These are phyloP conservation scores for Panurus biarmicus DNA, from an alignment of 2,113 vertebrate species.

Conservation along the genomic window DNA sequence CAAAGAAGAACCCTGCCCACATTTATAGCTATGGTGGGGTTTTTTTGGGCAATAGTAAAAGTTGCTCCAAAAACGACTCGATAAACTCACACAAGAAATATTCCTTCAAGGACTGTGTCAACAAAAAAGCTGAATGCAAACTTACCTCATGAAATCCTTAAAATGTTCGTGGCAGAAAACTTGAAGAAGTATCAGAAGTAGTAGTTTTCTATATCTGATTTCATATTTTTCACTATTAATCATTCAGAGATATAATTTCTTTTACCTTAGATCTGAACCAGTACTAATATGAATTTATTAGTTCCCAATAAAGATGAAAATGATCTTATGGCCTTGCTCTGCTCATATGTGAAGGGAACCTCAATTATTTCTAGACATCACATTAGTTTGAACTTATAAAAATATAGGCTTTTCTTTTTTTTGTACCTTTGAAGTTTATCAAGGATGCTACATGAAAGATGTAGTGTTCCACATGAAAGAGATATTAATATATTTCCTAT, in stretches of 20 bases:
- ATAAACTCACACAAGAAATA: background rate
- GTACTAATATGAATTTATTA: background rate
- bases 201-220: background rate
- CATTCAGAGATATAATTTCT: background rate
- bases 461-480: background rate
- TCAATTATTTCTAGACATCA: background rate
- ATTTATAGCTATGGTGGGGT: fast-evolving
- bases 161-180: background rate
- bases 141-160: background rate
- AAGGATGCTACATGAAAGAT: background rate
- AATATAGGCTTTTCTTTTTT: background rate
- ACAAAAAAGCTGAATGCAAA: background rate
- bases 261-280: background rate
- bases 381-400: background rate
- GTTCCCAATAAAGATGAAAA: background rate
- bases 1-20: background rate
- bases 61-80: background rate
- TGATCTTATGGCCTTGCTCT: background rate
- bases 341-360: background rate
- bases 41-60: background rate
- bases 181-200: background rate
- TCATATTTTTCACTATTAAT: background rate
- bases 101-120: background rate
- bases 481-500: background rate
- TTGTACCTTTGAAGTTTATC: background rate